Evolutionary conservation across 2,113 vertebrate genomes (phyloP).

Genomic region (Sinocyclocheilus anophthalmus): DNA sequence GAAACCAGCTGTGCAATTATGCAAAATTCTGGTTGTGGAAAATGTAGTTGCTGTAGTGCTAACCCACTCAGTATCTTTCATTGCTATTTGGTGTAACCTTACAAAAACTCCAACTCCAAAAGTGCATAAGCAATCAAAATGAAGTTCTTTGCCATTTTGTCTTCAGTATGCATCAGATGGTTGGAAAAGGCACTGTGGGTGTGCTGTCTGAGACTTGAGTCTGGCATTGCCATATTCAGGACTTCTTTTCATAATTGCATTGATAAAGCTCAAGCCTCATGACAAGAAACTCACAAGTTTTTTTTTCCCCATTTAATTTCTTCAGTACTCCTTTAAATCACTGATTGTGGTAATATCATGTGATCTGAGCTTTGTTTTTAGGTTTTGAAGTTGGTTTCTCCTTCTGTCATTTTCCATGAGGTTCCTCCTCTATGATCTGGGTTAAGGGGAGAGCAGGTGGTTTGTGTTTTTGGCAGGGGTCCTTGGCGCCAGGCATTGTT

Average conservation of each 20-base stretch:
- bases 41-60: neutral
- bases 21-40: neutral
- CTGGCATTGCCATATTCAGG: conserved; percentile 10
- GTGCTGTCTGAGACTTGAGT: conserved; percentile 6
- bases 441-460: conserved; percentile 51
- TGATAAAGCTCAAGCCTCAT: neutral
- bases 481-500: conserved; percentile 29
- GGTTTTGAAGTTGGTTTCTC: conserved; percentile 48
- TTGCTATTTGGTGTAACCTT: conserved; percentile 1
- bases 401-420: conserved; percentile 51
- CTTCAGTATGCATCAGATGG: neutral
- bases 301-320: conserved; percentile 9
- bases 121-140: neutral
- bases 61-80: neutral
- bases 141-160: neutral
- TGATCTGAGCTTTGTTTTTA: conserved; percentile 45
- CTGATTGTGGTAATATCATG: conserved; percentile 46
- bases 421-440: conserved; percentile 32
- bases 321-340: conserved; percentile 32
- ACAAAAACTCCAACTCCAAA: neutral
- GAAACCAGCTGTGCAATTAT: neutral
- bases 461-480: conserved; percentile 61
- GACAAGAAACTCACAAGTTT: neutral
- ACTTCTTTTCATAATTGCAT: conserved; percentile 1
- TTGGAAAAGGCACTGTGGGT: conserved; percentile 17